These are phyloP conservation scores for Holcopasites calliopsidis DNA, from an alignment of 1,140 invertebrate species.

Conservation along the genomic window DNA sequence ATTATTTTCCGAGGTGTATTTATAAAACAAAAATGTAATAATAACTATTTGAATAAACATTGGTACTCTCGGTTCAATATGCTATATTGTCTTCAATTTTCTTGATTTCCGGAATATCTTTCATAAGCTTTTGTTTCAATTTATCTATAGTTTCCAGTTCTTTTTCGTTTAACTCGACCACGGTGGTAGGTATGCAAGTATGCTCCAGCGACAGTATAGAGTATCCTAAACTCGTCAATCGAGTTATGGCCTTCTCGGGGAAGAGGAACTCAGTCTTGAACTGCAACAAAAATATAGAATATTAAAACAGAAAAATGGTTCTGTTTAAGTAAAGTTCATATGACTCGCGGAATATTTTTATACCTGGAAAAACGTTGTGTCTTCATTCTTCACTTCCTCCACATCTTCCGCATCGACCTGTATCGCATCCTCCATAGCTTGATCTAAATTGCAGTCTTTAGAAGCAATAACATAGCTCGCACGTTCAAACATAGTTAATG, in stretches of 20 bases:
- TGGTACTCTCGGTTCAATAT: conserved; percentile 30
- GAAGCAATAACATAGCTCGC: conserved; percentile 80
- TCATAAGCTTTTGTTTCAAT: conserved; percentile 74
- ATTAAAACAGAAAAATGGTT: neutral
- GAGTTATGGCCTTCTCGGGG: conserved; percentile 66
- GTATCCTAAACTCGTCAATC: conserved; percentile 77
- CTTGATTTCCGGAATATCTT: conserved; percentile 77
- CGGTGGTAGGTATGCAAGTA: conserved; percentile 74
- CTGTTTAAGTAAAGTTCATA: neutral
- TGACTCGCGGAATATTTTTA: neutral
- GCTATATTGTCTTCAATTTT: conserved; percentile 80
- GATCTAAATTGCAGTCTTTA: conserved; percentile 75
- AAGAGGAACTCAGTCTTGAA: conserved; percentile 74
- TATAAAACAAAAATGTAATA: neutral
- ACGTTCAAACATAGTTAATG: conserved; percentile 79
- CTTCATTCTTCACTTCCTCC: conserved; percentile 75
- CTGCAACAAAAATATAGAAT: conserved; percentile 62
- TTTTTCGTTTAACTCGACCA: conserved; percentile 73
- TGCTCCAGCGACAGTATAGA: conserved; percentile 76
- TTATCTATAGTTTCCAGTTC: conserved; percentile 72
- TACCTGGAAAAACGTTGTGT: conserved; percentile 74
- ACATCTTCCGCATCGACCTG: conserved; percentile 83
- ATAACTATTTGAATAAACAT: no score
- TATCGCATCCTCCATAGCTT: conserved; percentile 83
- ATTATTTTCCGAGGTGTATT: neutral